Evolutionary conservation across 2,113 vertebrate genomes (phyloP), one percentile per base, ranked within the genome.

Genomic region (Montifringilla adamsi): DNA sequence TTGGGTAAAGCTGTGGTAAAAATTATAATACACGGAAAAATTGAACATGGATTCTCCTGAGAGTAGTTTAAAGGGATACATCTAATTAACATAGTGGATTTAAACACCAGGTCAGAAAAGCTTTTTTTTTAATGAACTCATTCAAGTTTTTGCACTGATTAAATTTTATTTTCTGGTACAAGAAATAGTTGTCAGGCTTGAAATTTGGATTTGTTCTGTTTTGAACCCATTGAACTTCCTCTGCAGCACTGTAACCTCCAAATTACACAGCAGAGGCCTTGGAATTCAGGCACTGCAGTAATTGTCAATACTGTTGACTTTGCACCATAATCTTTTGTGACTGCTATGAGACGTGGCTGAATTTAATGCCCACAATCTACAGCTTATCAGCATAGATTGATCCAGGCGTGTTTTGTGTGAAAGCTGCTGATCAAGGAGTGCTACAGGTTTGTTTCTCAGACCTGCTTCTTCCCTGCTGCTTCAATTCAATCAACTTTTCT

Each of bases 221-320:
- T 80, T 70, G 39, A 43, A 27, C 10, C 16, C 11, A 3, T 13
- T 16, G 50, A 2, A 3, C 50, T 33, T 72, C 16, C 44, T 78
- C 66, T 87, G 77, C 76, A 91, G 84, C 37, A 53, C 16, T 73
- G 31, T 90, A 84, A 87, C 77, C 88, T 94, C 86, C 55, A 79
- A 53, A 58, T 89, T 83, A 26, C 26, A 59, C 56, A 84, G 75
- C 67, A 70, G 62, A 93, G 59, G 72, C 60, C 72, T 91, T 72
- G 67, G 80, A 53, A 95, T 90, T 78, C 87, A 73, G 59, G 41
- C 35, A 19, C 62, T 94, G 84, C 86, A 67, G 91, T 92, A 87
- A 83, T 69, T 76, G 90, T 89, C 52, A 1, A 80, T 94, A 69
- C 74, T 88, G 62, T 93, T 95, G 95, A 75, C 83, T 96, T 84